Base-by-base conservation (phyloP, 2,797 vertebrate genomes). In the Melanogrammus aeglefinus region DNA sequence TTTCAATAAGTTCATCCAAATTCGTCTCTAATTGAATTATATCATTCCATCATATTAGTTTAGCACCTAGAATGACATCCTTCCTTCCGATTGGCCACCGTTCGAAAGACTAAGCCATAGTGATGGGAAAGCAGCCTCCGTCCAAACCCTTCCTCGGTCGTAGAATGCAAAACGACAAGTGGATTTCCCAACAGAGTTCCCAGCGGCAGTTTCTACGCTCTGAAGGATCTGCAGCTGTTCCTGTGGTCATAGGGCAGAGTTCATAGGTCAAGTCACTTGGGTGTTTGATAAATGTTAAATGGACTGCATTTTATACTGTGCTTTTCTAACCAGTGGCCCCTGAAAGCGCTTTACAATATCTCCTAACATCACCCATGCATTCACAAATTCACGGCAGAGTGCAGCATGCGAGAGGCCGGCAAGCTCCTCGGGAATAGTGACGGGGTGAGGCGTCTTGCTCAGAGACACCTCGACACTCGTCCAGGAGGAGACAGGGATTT, bases 81-180 rank as follows among this genome's bases (percentile, higher is more conserved):
- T 21, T 9, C 72, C 27, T 18, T 71, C 51, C 31, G 7, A 24
- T n/a, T 4, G 57, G 57, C 57, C 39, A 24, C 14, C 2, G 14
- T 3, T 66, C 4, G 21, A 16, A 8, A 10, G 9, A 27, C 63
- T 14, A 27, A n/a, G 63, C 72, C n/a, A 1, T 35, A 39, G 69
- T 78, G 74, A 29, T 51, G 38, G 44, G 81, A 44, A 36, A 84
- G 57, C 77, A 79, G 76, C 76, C 51, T 76, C 35, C 75, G 77
- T 14, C 38, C 78, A 78, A 82, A 75, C 13, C 51, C 70, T 63
- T 51, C 63, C 35, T 76, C 76, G 81, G 73, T 81, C 78, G 81
- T 41, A 24, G 71, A 41, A 33, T 0, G 24, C 39, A 79, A 78
- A 86, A 85, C 80, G 83, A 78, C 2, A 78, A 76, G 82, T 77